phyloP scores from a whole-genome alignment of 2,888 invertebrate genomes.

The Troides aeacus region DNA sequence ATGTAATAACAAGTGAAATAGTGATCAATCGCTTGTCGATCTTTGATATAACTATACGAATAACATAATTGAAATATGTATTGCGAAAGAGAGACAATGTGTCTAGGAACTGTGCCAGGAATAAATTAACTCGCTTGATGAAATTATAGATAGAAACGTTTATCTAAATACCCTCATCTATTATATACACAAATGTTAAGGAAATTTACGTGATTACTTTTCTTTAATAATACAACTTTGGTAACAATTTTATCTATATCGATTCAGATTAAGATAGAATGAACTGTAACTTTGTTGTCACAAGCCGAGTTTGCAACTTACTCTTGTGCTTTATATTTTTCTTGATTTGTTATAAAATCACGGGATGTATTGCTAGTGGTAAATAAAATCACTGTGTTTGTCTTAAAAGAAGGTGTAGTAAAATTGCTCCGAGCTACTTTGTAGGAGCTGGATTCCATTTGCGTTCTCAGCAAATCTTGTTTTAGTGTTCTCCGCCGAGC shows the following conservation, averaged over 20 bases:
- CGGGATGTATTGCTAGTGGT: conserved; percentile 3
- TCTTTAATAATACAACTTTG: too few relatives aligned
- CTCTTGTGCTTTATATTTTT: conserved; percentile 17
- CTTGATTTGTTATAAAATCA: conserved; percentile 16
- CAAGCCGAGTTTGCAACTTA: neutral
- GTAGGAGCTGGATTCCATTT: conserved; percentile 14
- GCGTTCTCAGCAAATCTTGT: conserved; percentile 20
- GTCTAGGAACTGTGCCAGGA: too few relatives aligned
- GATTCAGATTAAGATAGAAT: neutral
- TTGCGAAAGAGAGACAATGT: too few relatives aligned
- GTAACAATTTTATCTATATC: neutral
- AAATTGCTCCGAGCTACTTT: conserved; percentile 23
- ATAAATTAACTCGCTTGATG: too few relatives aligned
- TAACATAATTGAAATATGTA: too few relatives aligned
- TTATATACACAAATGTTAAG: too few relatives aligned
- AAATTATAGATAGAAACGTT: too few relatives aligned
- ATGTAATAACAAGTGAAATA: too few relatives aligned
- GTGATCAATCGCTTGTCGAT: too few relatives aligned
- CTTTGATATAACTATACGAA: too few relatives aligned
- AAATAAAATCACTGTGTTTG: conserved; percentile 26
- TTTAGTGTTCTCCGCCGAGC: conserved; percentile 16
- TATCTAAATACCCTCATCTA: too few relatives aligned
- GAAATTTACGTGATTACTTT: too few relatives aligned
- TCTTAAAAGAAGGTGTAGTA: conserved; percentile 21
- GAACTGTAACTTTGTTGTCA: conserved; percentile 8